These are phyloP conservation scores for Synanceia verrucosa DNA, from an alignment of 2,797 vertebrate species.

Conservation along the genomic window DNA sequence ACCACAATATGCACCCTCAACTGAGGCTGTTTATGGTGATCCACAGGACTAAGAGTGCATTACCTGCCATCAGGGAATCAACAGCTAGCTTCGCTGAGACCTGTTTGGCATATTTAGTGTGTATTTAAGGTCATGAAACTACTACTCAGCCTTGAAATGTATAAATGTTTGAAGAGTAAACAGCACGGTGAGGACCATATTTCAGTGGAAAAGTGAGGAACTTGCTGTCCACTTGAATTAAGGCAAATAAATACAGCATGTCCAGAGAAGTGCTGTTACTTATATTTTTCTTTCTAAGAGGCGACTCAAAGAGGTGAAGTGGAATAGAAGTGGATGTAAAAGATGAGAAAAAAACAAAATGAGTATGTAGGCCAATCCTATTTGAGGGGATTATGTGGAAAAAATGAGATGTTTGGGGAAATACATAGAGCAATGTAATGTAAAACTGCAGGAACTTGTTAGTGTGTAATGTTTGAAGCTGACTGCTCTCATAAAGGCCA, in stretches of 20 bases:
- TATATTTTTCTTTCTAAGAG: not conserved
- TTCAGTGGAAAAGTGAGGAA: not conserved
- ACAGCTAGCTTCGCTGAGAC: not conserved
- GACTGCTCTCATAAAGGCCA: not conserved
- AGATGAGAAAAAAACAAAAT: not conserved
- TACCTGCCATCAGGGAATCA: constrained; percentile 19
- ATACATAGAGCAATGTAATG: not conserved
- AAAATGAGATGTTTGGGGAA: not conserved
- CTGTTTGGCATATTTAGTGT: constrained; percentile 20
- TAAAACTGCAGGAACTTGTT: too few relatives aligned
- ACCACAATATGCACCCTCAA: constrained; percentile 3
- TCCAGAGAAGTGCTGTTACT: not conserved
- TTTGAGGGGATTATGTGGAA: not conserved
- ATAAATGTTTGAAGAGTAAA: constrained; percentile 45
- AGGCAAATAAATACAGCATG: constrained; percentile 12
- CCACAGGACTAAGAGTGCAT: constrained; percentile 24
- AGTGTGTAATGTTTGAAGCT: not conserved
- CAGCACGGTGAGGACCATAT: not conserved
- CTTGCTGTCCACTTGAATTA: constrained; percentile 12
- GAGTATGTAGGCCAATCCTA: not conserved
- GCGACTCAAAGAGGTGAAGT: not conserved
- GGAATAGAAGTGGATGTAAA: constrained; percentile 1
- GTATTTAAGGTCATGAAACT: constrained; percentile 30
- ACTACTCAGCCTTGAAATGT: constrained; percentile 7
- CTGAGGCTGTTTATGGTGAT: constrained; percentile 18